Base-by-base conservation (phyloP, 2,113 vertebrate species). In the Poecile atricapillus region DNA sequence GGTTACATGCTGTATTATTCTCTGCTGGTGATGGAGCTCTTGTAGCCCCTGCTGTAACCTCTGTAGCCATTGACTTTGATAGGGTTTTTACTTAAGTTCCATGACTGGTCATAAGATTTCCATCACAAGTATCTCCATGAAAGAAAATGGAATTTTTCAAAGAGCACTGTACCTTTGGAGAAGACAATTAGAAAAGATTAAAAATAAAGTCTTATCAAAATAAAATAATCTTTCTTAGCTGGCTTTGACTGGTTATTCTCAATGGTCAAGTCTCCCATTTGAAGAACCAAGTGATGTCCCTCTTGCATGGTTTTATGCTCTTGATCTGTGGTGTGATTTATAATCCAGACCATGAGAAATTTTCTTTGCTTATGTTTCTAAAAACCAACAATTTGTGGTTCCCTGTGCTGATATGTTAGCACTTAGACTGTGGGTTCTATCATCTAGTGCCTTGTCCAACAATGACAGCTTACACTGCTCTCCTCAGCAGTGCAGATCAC, bases 1-100 rank as follows among this genome's bases (percentile, higher is more conserved):
- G 41, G n/a, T 91, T 91, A 92, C 81, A 67, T 67, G 74, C 5
- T 89, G 30, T 49, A 63, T 87, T 91, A 91, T 83, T 89, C 89
- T 95, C 78, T 95, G 30, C 82, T 68, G 84, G 63, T 13, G 23
- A 64, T n/a, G 23, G 41, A 89, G 64, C 33, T 93, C 37, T 35
- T 9, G 22, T 56, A 80, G 27, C 91, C 59, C 60, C 27, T 41
- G 5, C 47, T 50, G 47, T 58, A 73, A 87, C 63, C 43, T 68
- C 71, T 80, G 35, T 87, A 82, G 71, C 47, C 27, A 47, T 10
- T 59, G 71, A 49, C 28, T 53, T 83, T 30, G 55, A 76, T 78
- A 89, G 77, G 50, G 65, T 93, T 95, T 95, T 77, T 58, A 13
- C 31, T 67, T 71, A 24, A 12, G 49, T 74, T 58, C 85, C 37